These are phyloP conservation scores for Calidris pygmaea DNA, from an alignment of 2,113 vertebrate genomes.

Conservation along the genomic window DNA sequence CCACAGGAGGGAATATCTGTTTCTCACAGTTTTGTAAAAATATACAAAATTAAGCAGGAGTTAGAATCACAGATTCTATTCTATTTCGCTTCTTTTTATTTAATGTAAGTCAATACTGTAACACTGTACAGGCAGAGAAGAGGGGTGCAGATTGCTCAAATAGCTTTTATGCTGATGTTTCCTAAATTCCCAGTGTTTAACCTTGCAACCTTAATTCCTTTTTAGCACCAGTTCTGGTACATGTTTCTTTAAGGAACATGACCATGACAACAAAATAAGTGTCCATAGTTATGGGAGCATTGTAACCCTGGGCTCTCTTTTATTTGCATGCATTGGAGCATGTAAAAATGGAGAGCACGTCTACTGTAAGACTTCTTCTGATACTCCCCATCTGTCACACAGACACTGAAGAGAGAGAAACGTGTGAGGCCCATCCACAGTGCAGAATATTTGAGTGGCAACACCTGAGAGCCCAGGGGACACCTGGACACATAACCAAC, in stretches of 20 bases:
- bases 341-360: background rate
- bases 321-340: background rate
- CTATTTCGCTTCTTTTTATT: background rate
- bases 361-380: background rate
- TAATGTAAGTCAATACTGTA: background rate
- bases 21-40: background rate
- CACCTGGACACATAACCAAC: background rate
- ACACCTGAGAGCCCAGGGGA: conserved; percentile 6
- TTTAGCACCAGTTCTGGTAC: background rate
- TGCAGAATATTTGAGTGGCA: conserved; percentile 41
- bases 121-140: background rate
- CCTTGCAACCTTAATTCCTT: background rate
- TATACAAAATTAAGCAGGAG: background rate
- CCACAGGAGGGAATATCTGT: background rate
- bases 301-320: background rate
- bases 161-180: background rate
- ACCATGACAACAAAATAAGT: background rate
- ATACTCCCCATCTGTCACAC: background rate
- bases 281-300: background rate
- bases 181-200: background rate
- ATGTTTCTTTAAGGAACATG: background rate
- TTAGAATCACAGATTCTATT: background rate
- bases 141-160: background rate
- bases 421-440: background rate
- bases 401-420: background rate